Percentiles rank a stretch among this genome's conserved stretches.
These are phyloP conservation scores for Leguminivora glycinivorella DNA, from an alignment of 1,140 invertebrate species.

Conservation along the genomic window DNA sequence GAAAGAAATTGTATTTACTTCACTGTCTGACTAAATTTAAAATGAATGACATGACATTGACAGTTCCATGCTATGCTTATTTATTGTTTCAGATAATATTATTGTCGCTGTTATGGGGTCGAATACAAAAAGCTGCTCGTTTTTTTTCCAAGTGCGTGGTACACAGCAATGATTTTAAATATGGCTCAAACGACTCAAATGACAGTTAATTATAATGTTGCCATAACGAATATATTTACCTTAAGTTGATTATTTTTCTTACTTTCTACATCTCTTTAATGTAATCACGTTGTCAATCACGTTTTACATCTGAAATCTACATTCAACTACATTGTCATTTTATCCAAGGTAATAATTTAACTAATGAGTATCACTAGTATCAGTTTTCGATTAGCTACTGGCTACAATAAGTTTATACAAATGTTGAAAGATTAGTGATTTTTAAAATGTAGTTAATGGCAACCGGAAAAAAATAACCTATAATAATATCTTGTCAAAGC, in stretches of 20 bases:
- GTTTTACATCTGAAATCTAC: too few relatives aligned
- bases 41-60: neutral
- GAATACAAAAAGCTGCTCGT: neutral
- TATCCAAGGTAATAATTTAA: too few relatives aligned
- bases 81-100: neutral
- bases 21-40: neutral
- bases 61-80: neutral
- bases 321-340: too few relatives aligned
- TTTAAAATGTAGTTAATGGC: neutral
- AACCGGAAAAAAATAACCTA: neutral
- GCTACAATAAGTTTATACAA: too few relatives aligned
- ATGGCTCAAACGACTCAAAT: neutral
- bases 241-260: neutral
- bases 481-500: too few relatives aligned
- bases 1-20: neutral
- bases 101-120: neutral
- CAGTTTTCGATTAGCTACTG: too few relatives aligned
- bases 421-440: neutral
- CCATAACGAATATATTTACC: neutral
- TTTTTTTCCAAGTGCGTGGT: neutral
- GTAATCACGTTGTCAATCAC: too few relatives aligned
- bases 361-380: too few relatives aligned
- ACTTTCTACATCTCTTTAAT: too few relatives aligned
- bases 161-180: neutral
- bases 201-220: neutral